Percentiles rank a stretch among this genome's conserved stretches.
phyloP scores from a whole-genome alignment of 2,113 vertebrate species.

The Mastomys coucha region DNA sequence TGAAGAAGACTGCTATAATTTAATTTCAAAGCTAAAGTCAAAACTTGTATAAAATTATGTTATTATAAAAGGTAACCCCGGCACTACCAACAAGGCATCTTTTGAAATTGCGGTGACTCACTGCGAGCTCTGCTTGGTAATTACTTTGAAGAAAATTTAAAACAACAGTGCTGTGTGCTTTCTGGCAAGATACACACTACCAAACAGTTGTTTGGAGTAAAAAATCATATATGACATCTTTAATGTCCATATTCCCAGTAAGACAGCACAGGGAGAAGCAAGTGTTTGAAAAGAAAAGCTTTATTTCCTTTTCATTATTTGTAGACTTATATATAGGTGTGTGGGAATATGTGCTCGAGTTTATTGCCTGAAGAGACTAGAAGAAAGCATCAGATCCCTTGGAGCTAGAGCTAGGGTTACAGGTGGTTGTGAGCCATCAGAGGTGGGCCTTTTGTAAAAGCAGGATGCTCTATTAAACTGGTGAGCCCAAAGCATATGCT shows the following conservation, averaged over 20 bases:
- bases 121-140: background rate
- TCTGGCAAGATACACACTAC: conserved; percentile 28
- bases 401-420: no score
- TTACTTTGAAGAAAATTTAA: background rate
- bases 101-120: background rate
- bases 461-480: background rate
- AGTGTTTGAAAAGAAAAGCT: background rate
- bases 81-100: background rate
- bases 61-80: background rate
- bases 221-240: conserved; percentile 34
- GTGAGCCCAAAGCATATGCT: background rate
- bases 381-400: background rate
- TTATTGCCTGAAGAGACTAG: background rate
- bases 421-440: background rate
- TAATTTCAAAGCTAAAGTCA: conserved; percentile 61
- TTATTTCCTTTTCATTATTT: background rate
- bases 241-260: background rate
- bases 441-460: background rate
- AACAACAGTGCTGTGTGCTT: conserved; percentile 10
- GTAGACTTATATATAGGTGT: background rate
- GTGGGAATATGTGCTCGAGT: background rate
- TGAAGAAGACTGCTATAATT: background rate
- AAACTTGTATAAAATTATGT: background rate
- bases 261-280: background rate
- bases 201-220: background rate